These are phyloP conservation scores for Drosophila watanabei DNA, from an alignment of 1,140 invertebrate genomes.

Conservation along the genomic window DNA sequence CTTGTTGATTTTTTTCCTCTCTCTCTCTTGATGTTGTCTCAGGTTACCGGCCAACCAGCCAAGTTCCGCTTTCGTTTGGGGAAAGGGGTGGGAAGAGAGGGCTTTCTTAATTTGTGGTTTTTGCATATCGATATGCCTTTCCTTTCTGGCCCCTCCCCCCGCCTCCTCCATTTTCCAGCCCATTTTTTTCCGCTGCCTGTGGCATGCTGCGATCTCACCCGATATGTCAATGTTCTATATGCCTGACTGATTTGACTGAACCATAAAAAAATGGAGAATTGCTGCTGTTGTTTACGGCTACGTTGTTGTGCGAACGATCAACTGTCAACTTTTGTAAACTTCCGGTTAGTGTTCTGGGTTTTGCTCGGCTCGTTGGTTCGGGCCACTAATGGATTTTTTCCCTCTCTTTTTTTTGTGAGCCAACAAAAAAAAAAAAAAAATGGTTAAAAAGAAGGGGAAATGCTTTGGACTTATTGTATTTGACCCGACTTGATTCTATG, in stretches of 20 bases:
- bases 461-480: slow-evolving; percentile 4
- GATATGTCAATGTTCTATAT: slow-evolving; percentile 79
- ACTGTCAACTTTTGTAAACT: slow-evolving; percentile 79
- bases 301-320: slow-evolving; percentile 50
- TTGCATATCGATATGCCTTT: slow-evolving; percentile 66
- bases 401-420: slow-evolving; percentile 26
- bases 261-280: slow-evolving; percentile 43
- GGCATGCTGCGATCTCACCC: slow-evolving; percentile 60
- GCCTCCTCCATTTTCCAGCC: slow-evolving; percentile 17
- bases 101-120: slow-evolving; percentile 65
- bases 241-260: slow-evolving; percentile 63
- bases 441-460: slow-evolving; percentile 14
- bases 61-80: slow-evolving; percentile 72
- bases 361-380: slow-evolving; percentile 60
- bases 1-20: slow-evolving; percentile 52
- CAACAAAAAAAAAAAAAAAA: slow-evolving; percentile 33
- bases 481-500: neutral
- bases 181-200: slow-evolving; percentile 25
- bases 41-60: slow-evolving; percentile 61
- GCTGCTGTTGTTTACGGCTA: slow-evolving; percentile 29
- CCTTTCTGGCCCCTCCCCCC: slow-evolving; percentile 19
- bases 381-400: slow-evolving; percentile 65
- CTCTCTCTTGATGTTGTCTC: slow-evolving; percentile 71
- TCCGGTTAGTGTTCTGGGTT: slow-evolving; percentile 60
- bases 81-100: slow-evolving; percentile 5